These are phyloP conservation scores for Chiroxiphia lanceolata DNA, from an alignment of 2,797 vertebrate species.

Conservation along the genomic window DNA sequence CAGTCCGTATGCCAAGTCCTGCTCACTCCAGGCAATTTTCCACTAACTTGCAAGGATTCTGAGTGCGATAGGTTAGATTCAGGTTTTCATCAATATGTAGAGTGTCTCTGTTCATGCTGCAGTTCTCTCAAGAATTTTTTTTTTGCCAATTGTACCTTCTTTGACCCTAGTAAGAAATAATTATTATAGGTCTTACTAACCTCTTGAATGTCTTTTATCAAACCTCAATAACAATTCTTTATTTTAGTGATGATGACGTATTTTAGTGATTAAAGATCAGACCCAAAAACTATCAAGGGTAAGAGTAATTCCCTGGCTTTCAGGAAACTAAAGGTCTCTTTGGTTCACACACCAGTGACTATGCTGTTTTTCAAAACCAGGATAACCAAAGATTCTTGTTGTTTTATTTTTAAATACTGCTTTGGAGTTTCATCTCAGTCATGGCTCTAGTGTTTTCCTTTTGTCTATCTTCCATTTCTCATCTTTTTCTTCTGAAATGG, in stretches of 20 bases:
- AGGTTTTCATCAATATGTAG: neutral
- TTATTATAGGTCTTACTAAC: neutral
- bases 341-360: neutral
- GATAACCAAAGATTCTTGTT: neutral
- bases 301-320: neutral
- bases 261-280: neutral
- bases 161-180: neutral
- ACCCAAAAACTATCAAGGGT: neutral
- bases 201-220: neutral
- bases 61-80: neutral
- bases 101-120: neutral
- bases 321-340: neutral
- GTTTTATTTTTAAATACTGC: neutral
- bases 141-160: neutral
- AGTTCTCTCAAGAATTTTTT: neutral
- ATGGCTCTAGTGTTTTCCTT: neutral
- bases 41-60: neutral
- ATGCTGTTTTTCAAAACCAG: neutral
- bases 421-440: neutral
- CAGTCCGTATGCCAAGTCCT: neutral
- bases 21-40: neutral
- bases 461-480: neutral
- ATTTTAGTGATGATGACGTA: neutral
- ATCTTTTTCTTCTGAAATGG: neutral
- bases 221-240: neutral